Evolutionary conservation across 2,797 vertebrate species (phyloP).

Genomic region (Limnodromus scolopaceus): DNA sequence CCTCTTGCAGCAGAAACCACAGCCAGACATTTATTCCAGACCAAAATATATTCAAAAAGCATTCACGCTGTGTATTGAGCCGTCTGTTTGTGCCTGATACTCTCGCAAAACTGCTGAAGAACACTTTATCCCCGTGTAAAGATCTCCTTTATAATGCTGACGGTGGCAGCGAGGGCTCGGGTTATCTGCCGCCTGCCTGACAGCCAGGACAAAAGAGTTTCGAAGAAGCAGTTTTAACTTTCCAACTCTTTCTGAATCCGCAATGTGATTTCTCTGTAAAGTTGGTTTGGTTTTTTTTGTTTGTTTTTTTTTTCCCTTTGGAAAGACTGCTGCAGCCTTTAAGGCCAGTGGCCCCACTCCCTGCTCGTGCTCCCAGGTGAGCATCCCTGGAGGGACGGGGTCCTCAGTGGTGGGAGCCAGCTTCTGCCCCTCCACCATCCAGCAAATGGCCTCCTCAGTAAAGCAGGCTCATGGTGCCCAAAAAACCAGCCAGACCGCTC

Average conservation of each 20-base stretch:
- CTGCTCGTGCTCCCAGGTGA: rapidly evolving
- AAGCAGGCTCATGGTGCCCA: background rate
- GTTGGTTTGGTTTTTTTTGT: no score
- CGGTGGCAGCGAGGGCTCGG: rapidly evolving
- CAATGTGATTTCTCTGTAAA: background rate
- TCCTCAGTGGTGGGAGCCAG: rapidly evolving
- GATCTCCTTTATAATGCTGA: background rate
- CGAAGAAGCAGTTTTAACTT: background rate
- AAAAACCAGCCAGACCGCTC: background rate
- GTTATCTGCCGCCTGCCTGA: background rate
- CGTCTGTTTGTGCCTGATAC: background rate
- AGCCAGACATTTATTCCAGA: background rate
- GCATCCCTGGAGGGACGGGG: background rate
- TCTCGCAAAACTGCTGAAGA: background rate
- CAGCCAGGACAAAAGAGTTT: background rate
- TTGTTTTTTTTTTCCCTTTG: background rate
- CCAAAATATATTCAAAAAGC: background rate
- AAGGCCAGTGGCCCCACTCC: rapidly evolving
- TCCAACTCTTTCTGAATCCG: background rate
- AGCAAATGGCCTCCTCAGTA: background rate
- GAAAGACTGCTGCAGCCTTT: background rate
- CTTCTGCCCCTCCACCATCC: background rate
- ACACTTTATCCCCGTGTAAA: rapidly evolving
- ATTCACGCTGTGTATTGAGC: background rate
- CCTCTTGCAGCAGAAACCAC: background rate